A percentile compares a stretch with the other conserved stretches of the same genome.
Evolutionary conservation across 2,797 vertebrate species (phyloP).

Genomic region (Crypturellus tataupa): DNA sequence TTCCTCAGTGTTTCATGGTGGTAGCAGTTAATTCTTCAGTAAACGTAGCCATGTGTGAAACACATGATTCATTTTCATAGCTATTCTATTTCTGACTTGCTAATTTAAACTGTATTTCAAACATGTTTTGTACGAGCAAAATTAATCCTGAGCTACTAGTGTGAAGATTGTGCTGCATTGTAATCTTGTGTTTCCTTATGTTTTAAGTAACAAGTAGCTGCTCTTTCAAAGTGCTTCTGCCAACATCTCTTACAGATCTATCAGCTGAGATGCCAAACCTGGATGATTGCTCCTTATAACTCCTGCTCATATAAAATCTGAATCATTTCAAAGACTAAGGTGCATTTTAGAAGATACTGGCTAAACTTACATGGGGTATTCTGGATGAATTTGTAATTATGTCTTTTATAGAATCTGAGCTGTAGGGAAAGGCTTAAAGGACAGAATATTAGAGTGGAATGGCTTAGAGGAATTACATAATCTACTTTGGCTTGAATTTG

Average conservation of each 20-base stretch:
- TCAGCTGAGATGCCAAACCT: not conserved
- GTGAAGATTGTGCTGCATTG: not conserved
- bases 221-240: not conserved
- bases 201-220: not conserved
- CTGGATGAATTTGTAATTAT: not conserved
- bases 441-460: not conserved
- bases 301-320: not conserved
- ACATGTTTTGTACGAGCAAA: not conserved
- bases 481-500: not conserved
- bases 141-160: not conserved
- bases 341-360: not conserved
- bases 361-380: not conserved
- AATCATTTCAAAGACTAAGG: not conserved
- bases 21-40: not conserved
- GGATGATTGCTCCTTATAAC: not conserved
- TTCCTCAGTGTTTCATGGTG: not conserved
- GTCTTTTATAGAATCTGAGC: not conserved
- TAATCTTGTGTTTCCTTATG: not conserved
- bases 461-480: not conserved
- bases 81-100: not conserved
- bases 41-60: not conserved
- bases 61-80: not conserved
- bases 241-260: not conserved
- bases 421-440: not conserved
- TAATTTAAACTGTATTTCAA: slow-evolving; percentile 20